Base-by-base conservation (phyloP, 2,797 vertebrate species). In the Fistularia commersonii region DNA sequence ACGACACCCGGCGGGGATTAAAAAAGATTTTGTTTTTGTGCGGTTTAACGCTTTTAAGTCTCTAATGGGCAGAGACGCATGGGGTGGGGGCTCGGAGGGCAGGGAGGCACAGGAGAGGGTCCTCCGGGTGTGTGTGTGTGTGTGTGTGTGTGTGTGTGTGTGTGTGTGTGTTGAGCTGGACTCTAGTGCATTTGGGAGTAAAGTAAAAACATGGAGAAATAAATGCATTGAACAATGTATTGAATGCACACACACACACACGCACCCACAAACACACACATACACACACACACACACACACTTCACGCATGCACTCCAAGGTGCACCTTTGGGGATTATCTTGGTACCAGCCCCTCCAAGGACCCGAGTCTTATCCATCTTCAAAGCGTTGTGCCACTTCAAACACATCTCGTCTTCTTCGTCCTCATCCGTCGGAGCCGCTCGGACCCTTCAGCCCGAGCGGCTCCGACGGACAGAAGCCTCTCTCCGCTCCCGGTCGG, bases 1-100 rank as follows among this genome's bases (percentile, higher is more conserved):
- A 41, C 48, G 66, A 68, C 52, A 80, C 58, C 45, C n/a, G n/a
- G 51, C 43, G n/a, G 10, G 53, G 69, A 79, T 74, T 69, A 70
- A 61, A 66, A n/a, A n/a, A n/a, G 69, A 74, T 64, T 66, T 56
- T 51, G 65, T 74, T 77, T 79, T 75, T 57, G 67, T 50, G 60
- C 41, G 33, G 61, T 79, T 72, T 77, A 77, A 65, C 6, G 56
- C 75, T 81, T 87, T 84, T 69, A 84, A 82, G 77, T 77, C 62
- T 47, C 66, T 81, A 79, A 86, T 84, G 79, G 75, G n/a, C n/a
- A 76, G 61, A 52, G 65, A 76, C 80, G 83, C 80, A 66, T 36
- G 64, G 60, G 52, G 48, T 56, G 45, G 36, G 62, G 39, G 42
- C 35, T 41, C 32, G 40, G 14, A 53, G 31, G 51, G 31, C 51